Evolutionary conservation across 2,797 vertebrate genomes (phyloP).

Genomic region (Amblyraja radiata): DNA sequence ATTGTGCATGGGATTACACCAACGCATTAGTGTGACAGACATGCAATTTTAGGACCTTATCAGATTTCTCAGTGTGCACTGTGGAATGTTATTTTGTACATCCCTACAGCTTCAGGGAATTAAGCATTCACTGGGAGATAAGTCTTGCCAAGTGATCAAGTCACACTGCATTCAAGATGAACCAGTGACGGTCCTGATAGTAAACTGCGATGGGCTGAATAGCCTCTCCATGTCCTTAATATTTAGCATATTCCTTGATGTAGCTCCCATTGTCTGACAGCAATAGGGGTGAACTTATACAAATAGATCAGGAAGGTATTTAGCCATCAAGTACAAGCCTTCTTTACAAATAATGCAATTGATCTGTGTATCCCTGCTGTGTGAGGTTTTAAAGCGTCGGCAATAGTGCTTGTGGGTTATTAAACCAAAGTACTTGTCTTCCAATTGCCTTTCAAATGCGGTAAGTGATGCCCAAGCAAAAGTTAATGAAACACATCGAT

Average conservation of each 20-base stretch:
- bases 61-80: not conserved
- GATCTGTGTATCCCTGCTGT: not conserved
- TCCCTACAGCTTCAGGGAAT: not conserved
- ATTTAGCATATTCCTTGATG: too few relatives aligned
- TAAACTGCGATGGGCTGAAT: not conserved
- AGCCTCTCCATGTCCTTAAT: not conserved
- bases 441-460: not conserved
- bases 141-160: not conserved
- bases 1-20: not conserved
- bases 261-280: not conserved
- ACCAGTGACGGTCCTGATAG: not conserved
- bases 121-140: not conserved
- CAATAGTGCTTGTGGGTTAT: not conserved
- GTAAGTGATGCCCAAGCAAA: slow-evolving; percentile 8
- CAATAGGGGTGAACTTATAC: not conserved
- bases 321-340: not conserved
- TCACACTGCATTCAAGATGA: not conserved
- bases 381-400: not conserved
- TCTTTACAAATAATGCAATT: not conserved
- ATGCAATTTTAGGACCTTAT: not conserved
- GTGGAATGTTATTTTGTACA: not conserved
- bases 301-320: not conserved
- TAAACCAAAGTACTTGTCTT: not conserved
- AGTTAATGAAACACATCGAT: slow-evolving; percentile 9
- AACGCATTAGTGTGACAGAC: not conserved